These are phyloP conservation scores for Limanda limanda DNA, from an alignment of 2,113 vertebrate genomes.

Conservation along the genomic window DNA sequence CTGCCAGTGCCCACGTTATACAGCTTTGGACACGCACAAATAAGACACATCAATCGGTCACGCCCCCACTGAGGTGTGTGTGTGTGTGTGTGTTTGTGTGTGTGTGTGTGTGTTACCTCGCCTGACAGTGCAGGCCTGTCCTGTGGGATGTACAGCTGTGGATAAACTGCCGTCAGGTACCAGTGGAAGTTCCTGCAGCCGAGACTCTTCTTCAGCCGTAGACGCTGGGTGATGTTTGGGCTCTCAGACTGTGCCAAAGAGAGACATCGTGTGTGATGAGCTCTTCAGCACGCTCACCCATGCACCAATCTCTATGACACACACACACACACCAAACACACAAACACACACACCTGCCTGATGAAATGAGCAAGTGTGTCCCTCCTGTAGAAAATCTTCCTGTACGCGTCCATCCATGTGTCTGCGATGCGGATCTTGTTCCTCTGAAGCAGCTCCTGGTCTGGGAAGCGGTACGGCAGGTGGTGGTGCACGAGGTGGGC, in stretches of 20 bases:
- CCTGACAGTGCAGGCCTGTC: constrained; percentile 83
- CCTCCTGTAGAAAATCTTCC: constrained; percentile 88
- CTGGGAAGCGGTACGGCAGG: constrained; percentile 57
- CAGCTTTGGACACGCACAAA: constrained; percentile 81
- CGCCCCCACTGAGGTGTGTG: background rate
- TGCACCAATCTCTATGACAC: background rate
- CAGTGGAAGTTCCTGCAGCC: constrained; percentile 89
- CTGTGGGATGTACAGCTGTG: constrained; percentile 83
- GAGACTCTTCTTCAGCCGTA: constrained; percentile 84
- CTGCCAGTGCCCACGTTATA: constrained; percentile 86
- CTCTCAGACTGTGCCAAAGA: constrained; percentile 79
- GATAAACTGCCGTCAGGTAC: constrained; percentile 88
- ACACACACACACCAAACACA: constrained; percentile 75
- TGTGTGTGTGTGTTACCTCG: constrained; percentile 78
- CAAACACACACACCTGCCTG: constrained; percentile 82
- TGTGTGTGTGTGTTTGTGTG: constrained; percentile 14
- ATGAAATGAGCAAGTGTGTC: constrained; percentile 85
- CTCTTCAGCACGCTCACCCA: background rate
- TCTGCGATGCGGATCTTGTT: constrained; percentile 90
- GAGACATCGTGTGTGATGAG: background rate
- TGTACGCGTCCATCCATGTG: constrained; percentile 89
- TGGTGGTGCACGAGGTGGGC: constrained; percentile 83
- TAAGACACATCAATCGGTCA: constrained; percentile 24
- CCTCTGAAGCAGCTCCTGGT: constrained; percentile 81
- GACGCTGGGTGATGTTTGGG: constrained; percentile 84